Conservation (phyloP, 2,113 vertebrate genomes). For the Phalacrocorax carbo region DNA sequence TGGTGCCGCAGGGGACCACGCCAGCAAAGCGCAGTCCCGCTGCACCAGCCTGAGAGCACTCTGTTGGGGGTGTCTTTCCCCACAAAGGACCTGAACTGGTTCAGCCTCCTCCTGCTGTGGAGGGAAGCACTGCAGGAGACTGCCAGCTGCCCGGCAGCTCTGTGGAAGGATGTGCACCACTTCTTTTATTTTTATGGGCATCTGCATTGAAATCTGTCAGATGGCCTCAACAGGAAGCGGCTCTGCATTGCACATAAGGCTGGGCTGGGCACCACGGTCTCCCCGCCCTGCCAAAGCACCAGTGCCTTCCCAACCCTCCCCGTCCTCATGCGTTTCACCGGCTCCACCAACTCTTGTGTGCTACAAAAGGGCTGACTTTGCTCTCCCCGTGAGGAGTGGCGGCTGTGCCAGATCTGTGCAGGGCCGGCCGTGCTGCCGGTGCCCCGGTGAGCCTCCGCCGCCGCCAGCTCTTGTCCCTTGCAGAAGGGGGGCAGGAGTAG, state of each 20-base stretch:
- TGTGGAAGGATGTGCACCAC: fast-evolving
- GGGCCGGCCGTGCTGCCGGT: not conserved
- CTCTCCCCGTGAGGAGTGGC: not conserved
- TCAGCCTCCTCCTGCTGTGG: not conserved
- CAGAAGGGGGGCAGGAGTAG: not conserved
- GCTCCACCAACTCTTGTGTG: not conserved
- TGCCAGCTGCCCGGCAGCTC: not conserved
- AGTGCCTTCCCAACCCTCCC: not conserved
- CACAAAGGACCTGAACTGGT: not conserved
- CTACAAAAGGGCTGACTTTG: not conserved
- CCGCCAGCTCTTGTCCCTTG: not conserved
- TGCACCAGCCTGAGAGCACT: fast-evolving
- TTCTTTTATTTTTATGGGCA: not conserved
- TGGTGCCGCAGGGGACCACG: not conserved
- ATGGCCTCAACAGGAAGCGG: not conserved
- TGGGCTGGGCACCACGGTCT: not conserved
- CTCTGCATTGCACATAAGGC: fast-evolving
- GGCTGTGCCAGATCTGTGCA: not conserved
- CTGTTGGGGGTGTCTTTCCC: not conserved
- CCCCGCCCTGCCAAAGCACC: fast-evolving
- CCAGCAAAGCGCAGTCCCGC: not conserved
- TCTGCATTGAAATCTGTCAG: not conserved
- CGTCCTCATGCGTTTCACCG: fast-evolving
- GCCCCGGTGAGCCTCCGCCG: fast-evolving
- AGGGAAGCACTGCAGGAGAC: not conserved